Evolutionary conservation across 2,888 invertebrate genomes (phyloP), one percentile per base, ranked within the genome.

Genomic region (Stenoptilia bipunctidactyla): DNA sequence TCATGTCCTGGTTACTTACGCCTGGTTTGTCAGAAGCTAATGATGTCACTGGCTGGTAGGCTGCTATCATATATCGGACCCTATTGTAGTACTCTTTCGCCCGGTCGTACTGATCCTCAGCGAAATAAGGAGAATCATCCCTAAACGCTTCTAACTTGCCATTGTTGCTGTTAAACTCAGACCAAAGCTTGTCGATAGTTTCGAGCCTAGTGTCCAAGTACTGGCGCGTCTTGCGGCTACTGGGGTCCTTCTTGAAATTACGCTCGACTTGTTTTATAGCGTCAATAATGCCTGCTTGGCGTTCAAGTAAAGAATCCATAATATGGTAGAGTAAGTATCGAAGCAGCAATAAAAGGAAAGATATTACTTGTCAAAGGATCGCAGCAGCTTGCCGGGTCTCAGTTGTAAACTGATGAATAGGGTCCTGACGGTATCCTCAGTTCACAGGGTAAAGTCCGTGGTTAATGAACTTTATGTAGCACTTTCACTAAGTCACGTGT

Each of bases 151-250:
- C 36, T 15, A 40, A 20, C 15, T 40, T 25, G 15, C 20, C 2
- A 27, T 40, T 14, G 36, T 40, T 40, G n/a, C 9, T 27, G n/a
- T 40, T 15, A 27, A 40, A 40, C 20, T 40, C 40, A 13, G 36
- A 36, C 40, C 40, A 40, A 27, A 40, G 13, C 14, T 25, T 27
- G 30, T 40, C 30, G 13, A 40, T 14, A 15, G 9, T 30, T 14
- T 14, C 25, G 15, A 40, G 12, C 10, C 36, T 6, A 8, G 13
- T 8, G 8, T 36, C 15, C 15, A 36, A 15, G n/a, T 36, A 36
- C 13, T 36, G 9, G 5, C 5, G 15, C 2, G 36, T 36, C 15
- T 36, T 36, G 3, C 36, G 13, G 6, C 8, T 6, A 13, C 35
- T 12, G 2, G 36, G 15, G 15, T 40, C 40, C 15, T 40, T 40